These are phyloP conservation scores for Zosterops pallidus DNA, from an alignment of 2,113 vertebrate species.

Conservation along the genomic window DNA sequence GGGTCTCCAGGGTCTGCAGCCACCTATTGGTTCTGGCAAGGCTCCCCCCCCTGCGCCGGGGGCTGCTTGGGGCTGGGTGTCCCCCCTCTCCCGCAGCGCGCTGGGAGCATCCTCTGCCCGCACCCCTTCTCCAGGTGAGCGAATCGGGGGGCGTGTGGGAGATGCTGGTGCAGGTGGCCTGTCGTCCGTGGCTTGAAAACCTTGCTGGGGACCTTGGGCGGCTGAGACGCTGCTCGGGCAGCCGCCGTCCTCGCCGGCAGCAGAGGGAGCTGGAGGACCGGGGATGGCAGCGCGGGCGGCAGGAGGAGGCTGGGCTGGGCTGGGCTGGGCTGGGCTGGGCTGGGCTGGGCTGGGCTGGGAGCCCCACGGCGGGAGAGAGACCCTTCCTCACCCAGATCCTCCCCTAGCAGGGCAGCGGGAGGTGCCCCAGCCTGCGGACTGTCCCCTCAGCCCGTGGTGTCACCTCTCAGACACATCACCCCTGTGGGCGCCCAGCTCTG, in stretches of 20 bases:
- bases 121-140: background rate
- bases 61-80: background rate
- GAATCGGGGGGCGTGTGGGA: accelerated
- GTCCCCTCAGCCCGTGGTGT: background rate
- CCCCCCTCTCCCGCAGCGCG: accelerated
- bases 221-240: background rate
- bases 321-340: background rate
- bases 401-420: background rate
- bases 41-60: accelerated
- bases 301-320: background rate
- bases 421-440: background rate
- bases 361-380: accelerated
- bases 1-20: background rate
- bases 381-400: background rate
- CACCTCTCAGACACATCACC: background rate
- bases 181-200: background rate
- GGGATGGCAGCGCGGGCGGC: background rate
- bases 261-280: slow-evolving; percentile 70
- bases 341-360: background rate
- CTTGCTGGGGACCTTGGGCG: background rate
- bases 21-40: background rate
- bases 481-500: accelerated
- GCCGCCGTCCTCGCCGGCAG: background rate
- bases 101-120: background rate
- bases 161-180: background rate